These are phyloP conservation scores for Cheilosia soror DNA, from an alignment of 2,888 invertebrate genomes.

Conservation along the genomic window DNA sequence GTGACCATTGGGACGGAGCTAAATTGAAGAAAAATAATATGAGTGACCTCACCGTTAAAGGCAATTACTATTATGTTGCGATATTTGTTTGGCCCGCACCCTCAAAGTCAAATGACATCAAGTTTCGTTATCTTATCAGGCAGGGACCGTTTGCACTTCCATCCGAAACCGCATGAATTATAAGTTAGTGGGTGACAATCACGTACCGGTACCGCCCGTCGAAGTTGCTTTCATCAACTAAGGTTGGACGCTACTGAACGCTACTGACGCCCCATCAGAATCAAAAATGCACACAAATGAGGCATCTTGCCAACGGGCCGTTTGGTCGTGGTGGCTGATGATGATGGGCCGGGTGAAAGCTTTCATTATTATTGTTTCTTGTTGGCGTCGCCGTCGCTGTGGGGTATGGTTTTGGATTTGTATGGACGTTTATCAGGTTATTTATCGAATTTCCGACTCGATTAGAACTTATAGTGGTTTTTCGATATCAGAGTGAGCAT, in stretches of 20 bases:
- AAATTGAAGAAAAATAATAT: neutral
- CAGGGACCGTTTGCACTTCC: neutral
- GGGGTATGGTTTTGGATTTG: slow-evolving; percentile 9
- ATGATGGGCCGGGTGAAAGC: slow-evolving; percentile 14
- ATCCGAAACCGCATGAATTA: neutral
- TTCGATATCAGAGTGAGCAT: neutral
- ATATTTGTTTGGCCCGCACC: slow-evolving; percentile 16
- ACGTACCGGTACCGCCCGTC: slow-evolving; percentile 1
- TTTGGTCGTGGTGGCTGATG: too few species aligned
- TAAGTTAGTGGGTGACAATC: neutral
- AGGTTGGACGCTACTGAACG: neutral
- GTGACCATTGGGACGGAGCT: neutral
- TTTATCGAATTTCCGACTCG: slow-evolving; percentile 47
- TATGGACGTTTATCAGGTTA: slow-evolving; percentile 6
- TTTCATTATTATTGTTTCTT: slow-evolving; percentile 38
- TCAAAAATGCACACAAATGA: neutral
- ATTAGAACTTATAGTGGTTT: slow-evolving; percentile 10
- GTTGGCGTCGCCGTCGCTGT: slow-evolving; percentile 18
- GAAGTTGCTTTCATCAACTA: neutral
- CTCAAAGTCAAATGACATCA: slow-evolving; percentile 14
- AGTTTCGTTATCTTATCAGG: slow-evolving; percentile 53
- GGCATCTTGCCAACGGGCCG: neutral
- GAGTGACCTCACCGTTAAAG: slow-evolving; percentile 14
- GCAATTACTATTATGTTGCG: slow-evolving; percentile 18
- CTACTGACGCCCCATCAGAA: slow-evolving; percentile 33